Percentiles rank a stretch among this genome's conserved stretches.
These are phyloP conservation scores for Melanerpes formicivorus DNA, from an alignment of 2,113 vertebrate genomes.

Conservation along the genomic window DNA sequence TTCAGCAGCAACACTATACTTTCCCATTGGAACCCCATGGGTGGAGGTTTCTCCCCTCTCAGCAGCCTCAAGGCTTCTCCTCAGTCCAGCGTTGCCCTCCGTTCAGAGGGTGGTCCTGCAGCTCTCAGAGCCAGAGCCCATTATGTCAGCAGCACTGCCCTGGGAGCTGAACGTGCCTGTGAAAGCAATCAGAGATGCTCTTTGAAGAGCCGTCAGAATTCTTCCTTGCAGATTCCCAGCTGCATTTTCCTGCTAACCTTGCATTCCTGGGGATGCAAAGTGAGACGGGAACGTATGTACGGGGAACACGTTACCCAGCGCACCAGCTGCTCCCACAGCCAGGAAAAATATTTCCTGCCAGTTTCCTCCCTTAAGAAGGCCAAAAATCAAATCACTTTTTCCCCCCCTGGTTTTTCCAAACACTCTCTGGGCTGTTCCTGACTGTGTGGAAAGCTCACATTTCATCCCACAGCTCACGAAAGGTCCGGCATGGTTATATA, in stretches of 20 bases:
- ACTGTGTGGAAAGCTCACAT: neutral
- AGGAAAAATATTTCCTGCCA: constrained; percentile 67
- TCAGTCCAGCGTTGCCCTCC: neutral
- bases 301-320: constrained; percentile 7
- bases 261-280: constrained; percentile 58
- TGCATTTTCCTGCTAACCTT: constrained; percentile 64
- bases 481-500: neutral
- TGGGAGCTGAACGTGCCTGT: neutral
- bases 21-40: neutral
- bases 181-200: constrained; percentile 48
- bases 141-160: neutral
- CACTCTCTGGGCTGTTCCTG: neutral
- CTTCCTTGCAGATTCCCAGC: constrained; percentile 46
- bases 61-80: neutral
- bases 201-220: constrained; percentile 59
- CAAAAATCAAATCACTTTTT: constrained; percentile 46
- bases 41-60: neutral
- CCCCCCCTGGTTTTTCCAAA: constrained; percentile 42
- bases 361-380: constrained; percentile 38
- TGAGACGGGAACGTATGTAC: neutral
- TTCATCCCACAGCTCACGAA: constrained; percentile 1
- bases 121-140: neutral
- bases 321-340: constrained; percentile 30
- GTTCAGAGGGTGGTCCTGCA: neutral
- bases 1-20: neutral